These are phyloP conservation scores for Myiozetetes cayanensis DNA, from an alignment of 2,113 vertebrate species.

Conservation along the genomic window DNA sequence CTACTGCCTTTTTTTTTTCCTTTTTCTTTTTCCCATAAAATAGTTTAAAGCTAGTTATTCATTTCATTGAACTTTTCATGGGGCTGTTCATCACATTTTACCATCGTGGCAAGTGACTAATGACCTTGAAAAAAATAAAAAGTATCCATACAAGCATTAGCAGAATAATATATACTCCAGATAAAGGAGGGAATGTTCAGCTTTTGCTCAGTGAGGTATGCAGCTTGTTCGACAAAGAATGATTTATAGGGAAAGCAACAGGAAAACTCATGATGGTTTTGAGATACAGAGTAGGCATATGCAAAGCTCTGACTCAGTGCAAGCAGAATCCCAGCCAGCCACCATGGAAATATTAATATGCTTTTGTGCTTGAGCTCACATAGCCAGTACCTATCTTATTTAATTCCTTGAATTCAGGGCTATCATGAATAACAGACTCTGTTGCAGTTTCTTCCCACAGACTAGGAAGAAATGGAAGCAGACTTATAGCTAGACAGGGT, in stretches of 20 bases:
- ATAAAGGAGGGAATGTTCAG: constrained; percentile 42
- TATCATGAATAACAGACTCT: neutral
- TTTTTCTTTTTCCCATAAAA: neutral
- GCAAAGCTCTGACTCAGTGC: neutral
- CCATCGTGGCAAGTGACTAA: constrained; percentile 50
- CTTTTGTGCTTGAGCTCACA: neutral
- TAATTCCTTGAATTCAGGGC: neutral
- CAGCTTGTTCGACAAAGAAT: neutral
- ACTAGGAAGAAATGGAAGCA: neutral
- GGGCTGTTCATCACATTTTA: constrained; percentile 45
- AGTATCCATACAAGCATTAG: constrained; percentile 29
- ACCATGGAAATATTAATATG: neutral
- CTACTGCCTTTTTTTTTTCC: neutral
- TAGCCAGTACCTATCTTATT: neutral
- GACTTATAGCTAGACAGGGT: neutral
- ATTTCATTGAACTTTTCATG: constrained; percentile 53
- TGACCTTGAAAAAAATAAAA: constrained; percentile 33
- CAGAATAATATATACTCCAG: constrained; percentile 34
- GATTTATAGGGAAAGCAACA: constrained; percentile 37
- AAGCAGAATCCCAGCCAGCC: neutral
- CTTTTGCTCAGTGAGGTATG: constrained; percentile 33
- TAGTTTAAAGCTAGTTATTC: constrained; percentile 54
- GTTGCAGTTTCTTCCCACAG: neutral
- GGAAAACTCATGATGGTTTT: constrained; percentile 8
- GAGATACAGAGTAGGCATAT: neutral